These are phyloP conservation scores for Pluvianellus socialis DNA, from an alignment of 2,113 vertebrate species.

Conservation along the genomic window DNA sequence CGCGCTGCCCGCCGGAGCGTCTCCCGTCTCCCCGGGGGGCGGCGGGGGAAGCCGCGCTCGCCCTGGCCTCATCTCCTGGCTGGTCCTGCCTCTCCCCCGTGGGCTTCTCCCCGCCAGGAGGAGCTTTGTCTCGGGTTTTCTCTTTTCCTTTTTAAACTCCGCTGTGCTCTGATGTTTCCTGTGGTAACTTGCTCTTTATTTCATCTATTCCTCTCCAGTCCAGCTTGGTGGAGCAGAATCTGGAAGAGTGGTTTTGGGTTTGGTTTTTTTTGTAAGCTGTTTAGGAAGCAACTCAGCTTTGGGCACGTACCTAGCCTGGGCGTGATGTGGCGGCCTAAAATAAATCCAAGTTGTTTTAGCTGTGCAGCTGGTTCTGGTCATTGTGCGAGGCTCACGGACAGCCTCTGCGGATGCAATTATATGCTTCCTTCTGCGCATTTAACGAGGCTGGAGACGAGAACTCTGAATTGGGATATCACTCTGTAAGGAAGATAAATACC, in stretches of 20 bases:
- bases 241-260: neutral
- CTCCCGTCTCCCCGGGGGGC: neutral
- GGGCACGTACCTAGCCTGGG: neutral
- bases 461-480: neutral
- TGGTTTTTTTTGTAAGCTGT: neutral
- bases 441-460: neutral
- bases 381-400: neutral
- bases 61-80: neutral
- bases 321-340: neutral
- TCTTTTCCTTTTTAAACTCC: neutral
- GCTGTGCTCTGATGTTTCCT: rapidly evolving
- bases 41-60: neutral
- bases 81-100: no score
- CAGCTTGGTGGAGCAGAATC: neutral
- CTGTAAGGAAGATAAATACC: neutral
- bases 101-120: no score
- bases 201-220: neutral
- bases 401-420: neutral
- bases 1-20: neutral
- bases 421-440: neutral
- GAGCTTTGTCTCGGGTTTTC: neutral
- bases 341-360: neutral
- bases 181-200: neutral
- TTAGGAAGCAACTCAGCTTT: neutral
- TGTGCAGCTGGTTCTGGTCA: neutral